Percentiles rank a stretch among this genome's conserved stretches.
Evolutionary conservation across 2,113 vertebrate species (phyloP).

Genomic region (Bos indicus): DNA sequence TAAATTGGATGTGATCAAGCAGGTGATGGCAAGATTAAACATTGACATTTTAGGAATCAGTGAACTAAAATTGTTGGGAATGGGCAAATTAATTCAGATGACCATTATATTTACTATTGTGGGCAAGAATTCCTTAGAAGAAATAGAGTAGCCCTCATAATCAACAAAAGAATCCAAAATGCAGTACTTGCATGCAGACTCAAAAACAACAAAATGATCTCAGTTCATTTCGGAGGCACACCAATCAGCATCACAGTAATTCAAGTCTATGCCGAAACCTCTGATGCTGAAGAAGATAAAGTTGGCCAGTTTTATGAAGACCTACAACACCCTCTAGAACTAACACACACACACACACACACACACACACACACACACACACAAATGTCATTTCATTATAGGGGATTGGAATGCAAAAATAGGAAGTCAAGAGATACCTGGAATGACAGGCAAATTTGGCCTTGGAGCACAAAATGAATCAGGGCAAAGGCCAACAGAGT

Average conservation of each 20-base stretch:
- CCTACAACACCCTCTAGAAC: neutral
- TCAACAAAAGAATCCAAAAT: neutral
- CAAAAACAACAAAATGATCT: neutral
- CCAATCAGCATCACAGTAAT: rapidly evolving
- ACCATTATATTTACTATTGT: neutral
- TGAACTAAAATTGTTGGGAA: neutral
- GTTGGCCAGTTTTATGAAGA: neutral
- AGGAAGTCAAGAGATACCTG: neutral
- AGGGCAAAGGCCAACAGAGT: neutral
- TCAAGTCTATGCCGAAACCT: neutral
- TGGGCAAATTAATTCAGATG: neutral
- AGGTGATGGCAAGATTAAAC: neutral
- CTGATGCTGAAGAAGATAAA: neutral
- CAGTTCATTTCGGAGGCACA: neutral
- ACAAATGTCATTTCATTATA: neutral
- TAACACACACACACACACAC: neutral
- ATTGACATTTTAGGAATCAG: neutral
- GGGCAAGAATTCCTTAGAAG: neutral
- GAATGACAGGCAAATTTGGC: neutral
- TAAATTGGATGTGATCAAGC: neutral
- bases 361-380: no score
- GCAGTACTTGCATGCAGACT: neutral
- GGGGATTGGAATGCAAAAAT: neutral
- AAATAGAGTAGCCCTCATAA: neutral
- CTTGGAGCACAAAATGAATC: neutral